Evolutionary conservation across 2,888 invertebrate species (phyloP).

Genomic region (Halocaridina rubra): DNA sequence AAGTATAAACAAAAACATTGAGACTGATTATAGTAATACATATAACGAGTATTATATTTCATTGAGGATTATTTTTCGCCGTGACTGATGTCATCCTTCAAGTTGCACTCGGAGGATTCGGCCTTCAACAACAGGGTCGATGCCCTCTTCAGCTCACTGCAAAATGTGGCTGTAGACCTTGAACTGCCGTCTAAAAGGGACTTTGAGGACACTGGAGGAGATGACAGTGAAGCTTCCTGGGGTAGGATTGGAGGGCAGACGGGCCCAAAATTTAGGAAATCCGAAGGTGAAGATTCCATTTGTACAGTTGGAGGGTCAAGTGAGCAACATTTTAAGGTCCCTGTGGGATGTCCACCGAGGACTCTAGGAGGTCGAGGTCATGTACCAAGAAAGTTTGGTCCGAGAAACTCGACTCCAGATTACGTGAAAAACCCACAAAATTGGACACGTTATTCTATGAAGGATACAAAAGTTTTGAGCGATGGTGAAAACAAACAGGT

Average conservation of each 20-base stretch:
- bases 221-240: not conserved
- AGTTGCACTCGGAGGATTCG: constrained; percentile 27
- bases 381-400: not conserved
- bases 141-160: constrained; percentile 37
- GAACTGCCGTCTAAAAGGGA: not conserved
- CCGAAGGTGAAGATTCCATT: no score
- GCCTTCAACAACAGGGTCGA: constrained; percentile 45
- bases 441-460: constrained; percentile 39
- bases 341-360: not conserved
- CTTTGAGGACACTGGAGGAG: not conserved
- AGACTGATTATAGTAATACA: no score
- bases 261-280: no score
- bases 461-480: constrained; percentile 24
- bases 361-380: constrained; percentile 17
- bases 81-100: constrained; percentile 35
- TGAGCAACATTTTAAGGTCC: not conserved
- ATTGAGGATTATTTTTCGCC: not conserved
- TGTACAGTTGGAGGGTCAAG: not conserved
- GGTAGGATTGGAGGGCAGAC: no score
- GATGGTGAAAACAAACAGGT: constrained; percentile 32
- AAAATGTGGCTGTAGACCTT: constrained; percentile 30
- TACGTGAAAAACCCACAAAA: constrained; percentile 43
- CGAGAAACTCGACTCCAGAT: constrained; percentile 39
- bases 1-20: no score
- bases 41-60: not conserved